Conservation (phyloP, 2,888 invertebrate genomes). For the Anoplius nigerrimus region DNA sequence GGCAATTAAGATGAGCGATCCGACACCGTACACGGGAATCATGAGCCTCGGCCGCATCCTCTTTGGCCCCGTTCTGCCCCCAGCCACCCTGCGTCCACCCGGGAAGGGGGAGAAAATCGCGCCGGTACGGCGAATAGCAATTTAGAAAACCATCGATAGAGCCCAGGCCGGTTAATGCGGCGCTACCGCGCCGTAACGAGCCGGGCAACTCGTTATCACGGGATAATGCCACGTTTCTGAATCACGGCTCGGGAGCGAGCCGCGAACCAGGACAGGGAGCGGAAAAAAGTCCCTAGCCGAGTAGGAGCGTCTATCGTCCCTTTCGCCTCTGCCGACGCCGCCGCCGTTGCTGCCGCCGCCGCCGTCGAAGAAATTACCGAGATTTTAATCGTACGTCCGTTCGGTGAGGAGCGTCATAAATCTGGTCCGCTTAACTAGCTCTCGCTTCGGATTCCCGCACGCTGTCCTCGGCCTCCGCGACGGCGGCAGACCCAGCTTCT, state of each 20-base stretch:
- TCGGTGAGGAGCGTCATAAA: slow-evolving; percentile 17
- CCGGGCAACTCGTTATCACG: slow-evolving; percentile 54
- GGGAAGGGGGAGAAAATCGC: slow-evolving; percentile 21
- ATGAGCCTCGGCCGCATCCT: neutral
- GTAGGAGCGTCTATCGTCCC: slow-evolving; percentile 1
- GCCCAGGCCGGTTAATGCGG: slow-evolving; percentile 46
- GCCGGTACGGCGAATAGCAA: slow-evolving; percentile 26
- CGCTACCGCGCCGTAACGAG: slow-evolving; percentile 50
- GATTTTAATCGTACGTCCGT: slow-evolving; percentile 44
- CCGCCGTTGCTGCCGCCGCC: neutral
- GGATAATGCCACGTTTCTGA: slow-evolving; percentile 51
- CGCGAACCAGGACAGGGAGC: too few relatives aligned
- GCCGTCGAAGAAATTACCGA: slow-evolving; percentile 22
- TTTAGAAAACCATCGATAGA: slow-evolving; percentile 59
- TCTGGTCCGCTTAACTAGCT: neutral
- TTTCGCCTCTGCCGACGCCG: neutral
- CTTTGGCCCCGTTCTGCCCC: neutral
- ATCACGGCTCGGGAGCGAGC: slow-evolving; percentile 21
- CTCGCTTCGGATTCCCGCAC: too few relatives aligned
- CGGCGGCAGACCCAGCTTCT: too few relatives aligned
- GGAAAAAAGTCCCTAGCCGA: neutral
- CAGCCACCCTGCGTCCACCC: neutral
- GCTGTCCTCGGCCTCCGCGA: neutral
- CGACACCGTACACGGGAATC: too few relatives aligned
- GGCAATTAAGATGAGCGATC: too few relatives aligned